A percentile compares a stretch with the other conserved stretches of the same genome.
phyloP scores from a whole-genome alignment of 2,888 invertebrate species.

The Stramonita haemastoma region DNA sequence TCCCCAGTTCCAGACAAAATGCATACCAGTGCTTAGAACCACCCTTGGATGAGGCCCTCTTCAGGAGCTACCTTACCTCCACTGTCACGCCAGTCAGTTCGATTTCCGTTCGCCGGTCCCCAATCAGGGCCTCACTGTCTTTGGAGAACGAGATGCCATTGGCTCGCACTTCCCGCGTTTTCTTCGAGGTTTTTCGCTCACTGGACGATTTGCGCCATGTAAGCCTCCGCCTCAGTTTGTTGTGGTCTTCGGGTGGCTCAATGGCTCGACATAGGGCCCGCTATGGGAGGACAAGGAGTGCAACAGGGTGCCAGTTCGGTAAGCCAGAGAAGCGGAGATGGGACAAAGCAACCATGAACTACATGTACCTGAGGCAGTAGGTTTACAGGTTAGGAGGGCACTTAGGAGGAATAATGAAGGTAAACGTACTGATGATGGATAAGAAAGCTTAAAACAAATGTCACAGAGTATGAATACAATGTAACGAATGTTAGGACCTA shows the following conservation, averaged over 20 bases:
- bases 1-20: not conserved
- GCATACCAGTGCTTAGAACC: not conserved
- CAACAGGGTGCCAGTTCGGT: not conserved
- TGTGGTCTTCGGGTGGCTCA: constrained; percentile 58
- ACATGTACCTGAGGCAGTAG: no score
- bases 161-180: constrained; percentile 52
- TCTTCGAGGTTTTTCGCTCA: constrained; percentile 54
- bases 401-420: no score
- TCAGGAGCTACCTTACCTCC: constrained; percentile 53
- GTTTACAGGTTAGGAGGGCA: no score
- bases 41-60: not conserved
- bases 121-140: constrained; percentile 62
- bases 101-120: constrained; percentile 59
- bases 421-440: not conserved
- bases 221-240: constrained; percentile 52
- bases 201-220: constrained; percentile 52
- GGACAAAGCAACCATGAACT: not conserved
- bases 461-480: not conserved
- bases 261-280: constrained; percentile 67
- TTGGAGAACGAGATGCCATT: constrained; percentile 58
- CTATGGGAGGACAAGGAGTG: constrained; percentile 49
- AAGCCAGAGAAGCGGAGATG: not conserved
- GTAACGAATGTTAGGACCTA: no score
- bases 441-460: not conserved
- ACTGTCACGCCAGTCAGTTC: constrained; percentile 63